Evolutionary conservation across 2,113 vertebrate genomes (phyloP).

Genomic region (Thymallus thymallus): DNA sequence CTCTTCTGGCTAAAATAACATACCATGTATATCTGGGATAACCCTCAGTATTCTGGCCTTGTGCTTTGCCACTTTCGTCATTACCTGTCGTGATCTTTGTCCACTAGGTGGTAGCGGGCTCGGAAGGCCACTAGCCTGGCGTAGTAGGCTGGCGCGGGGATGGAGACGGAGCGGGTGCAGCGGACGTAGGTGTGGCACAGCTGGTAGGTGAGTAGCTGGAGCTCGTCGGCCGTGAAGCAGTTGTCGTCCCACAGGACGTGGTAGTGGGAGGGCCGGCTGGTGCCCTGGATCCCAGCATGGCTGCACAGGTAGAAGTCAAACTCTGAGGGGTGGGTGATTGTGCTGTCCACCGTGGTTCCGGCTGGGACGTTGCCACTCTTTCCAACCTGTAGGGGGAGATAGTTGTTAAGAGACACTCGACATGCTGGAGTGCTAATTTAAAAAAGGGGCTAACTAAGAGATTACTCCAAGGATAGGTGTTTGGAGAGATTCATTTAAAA

Average conservation of each 20-base stretch:
- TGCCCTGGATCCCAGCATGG: slow-evolving; percentile 99
- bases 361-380: slow-evolving; percentile 98
- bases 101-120: slow-evolving; percentile 96
- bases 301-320: slow-evolving; percentile 99
- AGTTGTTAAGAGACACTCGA: neutral
- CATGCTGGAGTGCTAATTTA: too few relatives aligned
- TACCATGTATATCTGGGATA: too few relatives aligned
- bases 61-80: neutral
- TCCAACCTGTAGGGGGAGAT: slow-evolving; percentile 80
- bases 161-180: slow-evolving; percentile 95
- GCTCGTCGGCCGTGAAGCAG: slow-evolving; percentile 95
- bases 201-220: slow-evolving; percentile 97
- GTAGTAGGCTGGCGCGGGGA: slow-evolving; percentile 96
- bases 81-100: slow-evolving; percentile 99
- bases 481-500: too few relatives aligned
- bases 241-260: slow-evolving; percentile 99
- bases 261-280: slow-evolving; percentile 98
- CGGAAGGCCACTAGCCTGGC: slow-evolving; percentile 94
- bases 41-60: too few relatives aligned
- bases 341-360: slow-evolving; percentile 98
- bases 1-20: too few relatives aligned
- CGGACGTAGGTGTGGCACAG: slow-evolving; percentile 97
- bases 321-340: slow-evolving; percentile 97
- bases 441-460: too few relatives aligned
- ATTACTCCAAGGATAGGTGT: too few relatives aligned